phyloP scores from a whole-genome alignment of 2,113 vertebrate genomes.

The Tichodroma muraria region DNA sequence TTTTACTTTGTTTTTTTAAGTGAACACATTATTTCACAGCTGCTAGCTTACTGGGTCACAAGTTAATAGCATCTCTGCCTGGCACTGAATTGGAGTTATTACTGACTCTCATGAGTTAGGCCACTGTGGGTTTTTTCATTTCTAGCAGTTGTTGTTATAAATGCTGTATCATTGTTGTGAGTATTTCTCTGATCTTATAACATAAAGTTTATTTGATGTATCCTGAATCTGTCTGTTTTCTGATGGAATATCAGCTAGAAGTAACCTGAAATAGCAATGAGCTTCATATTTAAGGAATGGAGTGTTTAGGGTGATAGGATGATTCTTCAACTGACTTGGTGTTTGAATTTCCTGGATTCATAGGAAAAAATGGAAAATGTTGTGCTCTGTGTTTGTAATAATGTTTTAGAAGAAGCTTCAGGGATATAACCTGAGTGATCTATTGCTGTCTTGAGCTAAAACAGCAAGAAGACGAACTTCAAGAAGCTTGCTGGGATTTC shows the following conservation, averaged over 20 bases:
- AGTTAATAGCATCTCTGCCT: conserved; percentile 40
- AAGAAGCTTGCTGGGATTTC: neutral
- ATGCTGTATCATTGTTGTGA: neutral
- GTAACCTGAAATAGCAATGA: neutral
- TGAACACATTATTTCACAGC: conserved; percentile 46
- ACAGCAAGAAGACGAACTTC: neutral
- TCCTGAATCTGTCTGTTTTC: neutral
- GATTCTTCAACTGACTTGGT: neutral
- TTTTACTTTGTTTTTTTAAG: conserved; percentile 3
- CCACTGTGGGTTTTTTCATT: neutral
- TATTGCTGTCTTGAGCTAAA: neutral
- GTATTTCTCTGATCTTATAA: conserved; percentile 4
- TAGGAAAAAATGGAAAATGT: neutral
- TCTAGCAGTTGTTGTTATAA: neutral
- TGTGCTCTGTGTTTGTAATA: neutral
- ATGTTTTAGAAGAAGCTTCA: neutral
- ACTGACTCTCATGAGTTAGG: conserved; percentile 4
- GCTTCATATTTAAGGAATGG: neutral
- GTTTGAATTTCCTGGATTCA: neutral
- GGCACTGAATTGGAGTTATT: conserved; percentile 26
- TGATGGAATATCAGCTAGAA: neutral
- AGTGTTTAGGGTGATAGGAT: neutral
- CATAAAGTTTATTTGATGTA: conserved; percentile 2
- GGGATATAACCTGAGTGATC: neutral
- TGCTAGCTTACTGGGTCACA: conserved; percentile 19